phyloP scores from a whole-genome alignment of 2,888 invertebrate species.

The Ennomos erosarius region DNA sequence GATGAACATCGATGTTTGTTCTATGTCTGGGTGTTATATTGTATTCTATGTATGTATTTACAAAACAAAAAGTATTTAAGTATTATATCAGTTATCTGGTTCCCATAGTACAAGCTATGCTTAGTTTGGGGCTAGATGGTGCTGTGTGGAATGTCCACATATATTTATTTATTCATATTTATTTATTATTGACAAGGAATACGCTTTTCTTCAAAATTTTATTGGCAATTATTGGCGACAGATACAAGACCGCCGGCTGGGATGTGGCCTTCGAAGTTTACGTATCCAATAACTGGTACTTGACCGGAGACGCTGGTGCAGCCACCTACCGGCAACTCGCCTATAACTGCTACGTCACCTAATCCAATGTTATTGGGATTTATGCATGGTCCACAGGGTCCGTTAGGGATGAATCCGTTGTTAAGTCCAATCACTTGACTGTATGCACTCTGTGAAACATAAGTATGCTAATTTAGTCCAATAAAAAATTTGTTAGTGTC shows the following conservation, averaged over 20 bases:
- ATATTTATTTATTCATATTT: no score
- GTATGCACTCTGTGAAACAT: constrained; percentile 38
- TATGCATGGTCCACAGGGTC: neutral
- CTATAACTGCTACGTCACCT: constrained; percentile 62
- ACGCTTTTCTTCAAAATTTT: no score
- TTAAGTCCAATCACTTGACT: constrained; percentile 38
- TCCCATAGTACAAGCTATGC: no score
- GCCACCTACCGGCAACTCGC: constrained; percentile 68
- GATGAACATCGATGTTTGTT: no score
- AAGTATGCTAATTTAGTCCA: neutral
- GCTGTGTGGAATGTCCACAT: no score
- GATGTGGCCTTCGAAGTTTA: constrained; percentile 70
- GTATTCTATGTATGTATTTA: no score
- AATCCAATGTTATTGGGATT: constrained; percentile 49
- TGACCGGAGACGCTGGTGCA: constrained; percentile 65
- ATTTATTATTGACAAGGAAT: no score
- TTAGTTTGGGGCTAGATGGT: no score
- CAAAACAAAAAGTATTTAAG: no score
- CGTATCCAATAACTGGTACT: constrained; percentile 74
- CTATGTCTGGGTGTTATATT: no score
- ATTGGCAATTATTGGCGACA: constrained; percentile 56
- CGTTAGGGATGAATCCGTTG: constrained; percentile 42
- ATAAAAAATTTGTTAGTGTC: no score
- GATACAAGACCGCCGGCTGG: constrained; percentile 72
- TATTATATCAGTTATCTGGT: no score